These are phyloP conservation scores for Germaria angustata DNA, from an alignment of 2,888 invertebrate genomes.

Conservation along the genomic window DNA sequence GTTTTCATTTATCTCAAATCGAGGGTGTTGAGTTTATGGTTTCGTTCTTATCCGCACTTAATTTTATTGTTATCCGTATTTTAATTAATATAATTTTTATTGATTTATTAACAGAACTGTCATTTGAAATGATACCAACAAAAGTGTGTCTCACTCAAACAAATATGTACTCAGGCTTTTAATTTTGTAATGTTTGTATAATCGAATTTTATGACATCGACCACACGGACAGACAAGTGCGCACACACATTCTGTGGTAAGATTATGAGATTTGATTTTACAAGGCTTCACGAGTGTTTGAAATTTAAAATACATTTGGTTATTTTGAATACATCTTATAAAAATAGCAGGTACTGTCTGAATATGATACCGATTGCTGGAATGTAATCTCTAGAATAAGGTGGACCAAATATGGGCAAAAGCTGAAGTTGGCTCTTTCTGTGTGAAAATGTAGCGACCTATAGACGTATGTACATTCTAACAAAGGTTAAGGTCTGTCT, in stretches of 20 bases:
- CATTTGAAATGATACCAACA: constrained; percentile 35
- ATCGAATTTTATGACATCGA: constrained; percentile 9
- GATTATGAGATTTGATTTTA: not conserved
- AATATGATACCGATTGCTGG: too few relatives aligned
- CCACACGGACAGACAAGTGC: not conserved
- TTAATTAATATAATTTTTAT: constrained; percentile 69
- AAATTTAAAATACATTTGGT: too few relatives aligned
- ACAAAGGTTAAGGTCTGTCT: too few relatives aligned
- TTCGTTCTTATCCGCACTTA: constrained; percentile 25
- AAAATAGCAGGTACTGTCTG: too few relatives aligned
- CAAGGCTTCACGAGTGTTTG: too few relatives aligned
- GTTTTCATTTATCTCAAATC: constrained; percentile 30
- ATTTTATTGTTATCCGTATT: constrained; percentile 51
- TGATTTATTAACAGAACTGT: constrained; percentile 60
- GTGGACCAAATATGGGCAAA: too few relatives aligned
- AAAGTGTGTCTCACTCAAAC: not conserved
- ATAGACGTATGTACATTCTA: too few relatives aligned
- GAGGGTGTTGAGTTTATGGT: constrained; percentile 55
- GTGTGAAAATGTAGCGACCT: too few relatives aligned
- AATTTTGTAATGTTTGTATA: not conserved
- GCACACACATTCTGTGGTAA: not conserved
- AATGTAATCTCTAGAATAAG: too few relatives aligned
- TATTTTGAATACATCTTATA: too few relatives aligned
- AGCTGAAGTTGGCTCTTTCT: too few relatives aligned
- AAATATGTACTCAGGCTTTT: not conserved